Conservation (phyloP, 1,140 invertebrate genomes). For the Caenorhabditis inopinata region DNA sequence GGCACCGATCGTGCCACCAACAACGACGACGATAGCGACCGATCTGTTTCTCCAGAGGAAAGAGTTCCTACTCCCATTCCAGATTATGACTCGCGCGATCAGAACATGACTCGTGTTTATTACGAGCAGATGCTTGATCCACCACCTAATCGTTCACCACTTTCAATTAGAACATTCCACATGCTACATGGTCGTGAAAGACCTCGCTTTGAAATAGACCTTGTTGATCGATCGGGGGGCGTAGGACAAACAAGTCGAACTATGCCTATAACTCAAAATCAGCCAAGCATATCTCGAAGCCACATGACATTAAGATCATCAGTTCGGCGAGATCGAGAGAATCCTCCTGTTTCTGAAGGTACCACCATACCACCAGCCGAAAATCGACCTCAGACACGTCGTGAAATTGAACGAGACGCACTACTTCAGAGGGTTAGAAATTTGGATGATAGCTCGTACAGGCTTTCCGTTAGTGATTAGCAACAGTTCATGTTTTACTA, state of each 20-base stretch:
- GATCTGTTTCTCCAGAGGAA: not conserved
- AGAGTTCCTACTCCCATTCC: constrained; percentile 4
- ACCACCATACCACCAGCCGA: too few relatives aligned
- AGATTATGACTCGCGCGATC: not conserved
- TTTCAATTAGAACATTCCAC: too few relatives aligned
- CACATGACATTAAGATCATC: constrained; percentile 12
- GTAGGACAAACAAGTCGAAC: not conserved
- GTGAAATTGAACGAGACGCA: too few relatives aligned
- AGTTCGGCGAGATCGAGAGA: not conserved
- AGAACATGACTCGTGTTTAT: not conserved
- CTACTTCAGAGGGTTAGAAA: too few relatives aligned
- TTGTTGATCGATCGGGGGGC: too few relatives aligned
- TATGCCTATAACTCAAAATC: not conserved
- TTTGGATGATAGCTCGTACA: too few relatives aligned
- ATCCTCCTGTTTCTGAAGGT: not conserved
- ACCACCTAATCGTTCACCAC: not conserved
- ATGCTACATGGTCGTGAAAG: too few relatives aligned
- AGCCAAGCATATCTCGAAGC: not conserved
- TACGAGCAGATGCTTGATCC: not conserved
- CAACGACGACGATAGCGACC: not conserved
- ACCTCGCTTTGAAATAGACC: too few relatives aligned
- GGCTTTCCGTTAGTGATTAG: not conserved
- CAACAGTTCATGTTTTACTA: too few relatives aligned
- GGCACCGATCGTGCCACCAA: not conserved
- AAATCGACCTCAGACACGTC: too few relatives aligned